Evolutionary conservation across 2,797 vertebrate genomes (phyloP).

Genomic region (Phyllotis vaccarum): DNA sequence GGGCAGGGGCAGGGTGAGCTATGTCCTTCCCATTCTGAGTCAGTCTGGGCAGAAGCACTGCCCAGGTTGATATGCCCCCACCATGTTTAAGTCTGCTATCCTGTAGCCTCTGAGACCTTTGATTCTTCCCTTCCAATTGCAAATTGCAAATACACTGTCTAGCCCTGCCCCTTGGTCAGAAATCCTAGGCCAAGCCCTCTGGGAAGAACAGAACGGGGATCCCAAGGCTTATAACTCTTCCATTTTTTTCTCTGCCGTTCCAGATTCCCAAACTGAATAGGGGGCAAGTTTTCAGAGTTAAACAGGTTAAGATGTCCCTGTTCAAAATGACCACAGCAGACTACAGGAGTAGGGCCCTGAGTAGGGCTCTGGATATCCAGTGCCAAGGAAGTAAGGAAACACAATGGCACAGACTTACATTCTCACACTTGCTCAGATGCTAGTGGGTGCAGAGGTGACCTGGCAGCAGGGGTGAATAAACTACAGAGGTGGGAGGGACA

Average conservation of each 20-base stretch:
- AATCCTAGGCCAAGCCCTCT: background rate
- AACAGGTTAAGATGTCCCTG: background rate
- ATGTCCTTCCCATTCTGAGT: too few relatives aligned
- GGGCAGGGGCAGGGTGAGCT: too few relatives aligned
- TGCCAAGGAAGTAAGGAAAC: background rate
- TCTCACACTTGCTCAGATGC: background rate
- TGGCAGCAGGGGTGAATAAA: background rate
- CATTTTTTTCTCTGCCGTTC: background rate
- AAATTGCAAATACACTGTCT: background rate
- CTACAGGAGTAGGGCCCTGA: background rate
- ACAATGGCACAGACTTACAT: background rate
- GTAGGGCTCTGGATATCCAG: background rate
- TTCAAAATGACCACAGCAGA: too few relatives aligned
- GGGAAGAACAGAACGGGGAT: background rate
- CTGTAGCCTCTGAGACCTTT: background rate
- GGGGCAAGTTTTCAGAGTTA: background rate
- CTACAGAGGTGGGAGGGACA: background rate
- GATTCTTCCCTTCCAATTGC: background rate
- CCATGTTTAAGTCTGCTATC: background rate
- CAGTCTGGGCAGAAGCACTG: background rate
- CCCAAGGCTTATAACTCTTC: background rate
- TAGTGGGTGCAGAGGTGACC: background rate
- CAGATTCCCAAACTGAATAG: background rate
- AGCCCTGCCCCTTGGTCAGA: background rate
- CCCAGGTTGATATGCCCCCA: rapidly evolving